Base-by-base conservation (phyloP, 2,797 vertebrate genomes). In the Hydrocynus forskahlii region DNA sequence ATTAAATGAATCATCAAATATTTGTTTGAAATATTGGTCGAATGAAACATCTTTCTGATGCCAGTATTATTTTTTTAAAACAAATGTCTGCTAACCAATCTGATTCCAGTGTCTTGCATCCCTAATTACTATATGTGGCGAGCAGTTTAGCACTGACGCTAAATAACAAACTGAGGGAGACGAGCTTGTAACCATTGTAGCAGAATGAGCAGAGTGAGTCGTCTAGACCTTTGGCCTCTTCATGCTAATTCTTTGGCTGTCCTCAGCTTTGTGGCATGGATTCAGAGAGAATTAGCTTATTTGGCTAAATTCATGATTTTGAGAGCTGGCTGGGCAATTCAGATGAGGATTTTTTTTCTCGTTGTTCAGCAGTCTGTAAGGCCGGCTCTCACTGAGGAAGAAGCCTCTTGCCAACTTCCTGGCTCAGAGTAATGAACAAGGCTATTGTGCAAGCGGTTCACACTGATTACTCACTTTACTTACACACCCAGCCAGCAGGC, bases 151-250 rank as follows among this genome's bases (percentile, higher is more conserved):
- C n/a, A n/a, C n/a, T n/a, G 43, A 45, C 6, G 43, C 43, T 73
- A 40, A 75, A 84, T 81, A 85, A 70, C 43, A 80, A 76, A 89
- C 85, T 76, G 86, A 86, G 86, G 86, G 86, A 82, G 87, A 79
- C 76, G 83, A 88, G 82, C 78, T 64, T 17, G 17, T 73, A 75
- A 48, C 35, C 38, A 48, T 75, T 40, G 60, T 54, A 59, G 85
- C 77, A 35, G 54, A 78, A 75, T 75, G 69, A 82, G 87, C 87
- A 87, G 86, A 92, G 90, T 88, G 89, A 92, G 91, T 90, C 86
- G 88, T 92, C 91, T 87, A 87, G 85, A 90, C 85, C 83, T 86
- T 82, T 88, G 68, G 86, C 78, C 86, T 68, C 40, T 86, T 68
- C 79, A 64, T 77, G 82, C 72, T 79, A 57, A 63, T 80, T 72